Conservation (phyloP, 2,797 vertebrate genomes). For the Amniataba percoides region DNA sequence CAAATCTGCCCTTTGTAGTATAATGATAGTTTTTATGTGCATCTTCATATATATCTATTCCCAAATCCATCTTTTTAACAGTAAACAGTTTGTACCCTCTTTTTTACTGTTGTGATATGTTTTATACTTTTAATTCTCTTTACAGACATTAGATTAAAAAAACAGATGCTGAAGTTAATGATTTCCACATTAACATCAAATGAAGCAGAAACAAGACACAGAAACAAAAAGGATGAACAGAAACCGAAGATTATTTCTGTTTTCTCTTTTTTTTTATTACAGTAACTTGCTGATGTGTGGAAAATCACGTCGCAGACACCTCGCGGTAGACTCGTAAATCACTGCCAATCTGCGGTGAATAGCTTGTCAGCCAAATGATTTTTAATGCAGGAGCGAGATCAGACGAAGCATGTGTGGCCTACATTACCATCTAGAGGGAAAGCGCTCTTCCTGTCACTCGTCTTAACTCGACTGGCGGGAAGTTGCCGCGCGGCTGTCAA, state of each 20-base stretch:
- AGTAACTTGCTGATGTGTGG: not conserved
- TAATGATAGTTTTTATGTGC: not conserved
- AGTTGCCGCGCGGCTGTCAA: constrained; percentile 60
- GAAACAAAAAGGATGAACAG: not conserved
- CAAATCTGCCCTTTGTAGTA: not conserved
- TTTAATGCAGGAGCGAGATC: constrained; percentile 29
- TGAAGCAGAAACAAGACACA: not conserved
- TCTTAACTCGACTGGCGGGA: constrained; percentile 46
- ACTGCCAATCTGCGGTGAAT: constrained; percentile 28
- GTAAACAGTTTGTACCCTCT: not conserved
- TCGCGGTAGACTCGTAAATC: constrained; percentile 16
- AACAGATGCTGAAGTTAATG: no score
- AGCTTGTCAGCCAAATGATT: constrained; percentile 22
- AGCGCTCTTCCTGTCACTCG: constrained; percentile 49
- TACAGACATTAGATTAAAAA: not conserved
- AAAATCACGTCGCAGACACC: not conserved
- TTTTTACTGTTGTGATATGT: not conserved
- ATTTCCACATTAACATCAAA: not conserved
- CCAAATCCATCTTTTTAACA: not conserved
- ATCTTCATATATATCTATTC: no score
- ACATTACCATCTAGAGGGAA: constrained; percentile 47
- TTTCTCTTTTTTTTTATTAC: not conserved
- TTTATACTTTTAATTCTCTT: no score
- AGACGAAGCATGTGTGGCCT: constrained; percentile 30
- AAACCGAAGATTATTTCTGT: not conserved